Evolutionary conservation across 2,113 vertebrate genomes (phyloP).

Genomic region (Oreochromis aureus): DNA sequence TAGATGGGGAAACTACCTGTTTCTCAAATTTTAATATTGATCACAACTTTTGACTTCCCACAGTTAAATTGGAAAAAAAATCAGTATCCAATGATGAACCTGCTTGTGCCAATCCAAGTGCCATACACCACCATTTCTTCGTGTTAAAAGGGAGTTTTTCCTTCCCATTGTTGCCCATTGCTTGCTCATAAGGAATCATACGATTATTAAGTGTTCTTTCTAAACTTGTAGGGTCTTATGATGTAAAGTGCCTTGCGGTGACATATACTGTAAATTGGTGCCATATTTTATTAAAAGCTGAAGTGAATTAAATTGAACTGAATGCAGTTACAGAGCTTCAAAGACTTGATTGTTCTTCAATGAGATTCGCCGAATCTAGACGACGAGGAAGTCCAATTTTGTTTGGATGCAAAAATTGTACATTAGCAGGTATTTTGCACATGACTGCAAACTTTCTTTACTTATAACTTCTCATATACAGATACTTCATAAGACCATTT

Average conservation of each 20-base stretch:
- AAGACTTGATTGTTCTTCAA: neutral
- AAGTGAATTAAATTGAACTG: accelerated
- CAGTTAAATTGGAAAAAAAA: neutral
- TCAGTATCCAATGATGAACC: accelerated
- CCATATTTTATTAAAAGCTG: neutral
- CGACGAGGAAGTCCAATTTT: neutral
- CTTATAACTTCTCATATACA: neutral
- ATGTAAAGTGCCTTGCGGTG: neutral
- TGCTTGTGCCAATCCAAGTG: neutral
- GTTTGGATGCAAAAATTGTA: accelerated
- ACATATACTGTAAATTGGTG: neutral
- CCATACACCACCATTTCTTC: accelerated
- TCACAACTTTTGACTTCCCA: neutral
- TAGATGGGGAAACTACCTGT: neutral
- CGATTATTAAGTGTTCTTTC: neutral
- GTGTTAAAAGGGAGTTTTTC: neutral
- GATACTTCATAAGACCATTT: neutral
- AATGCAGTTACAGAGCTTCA: neutral
- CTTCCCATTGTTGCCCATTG: neutral
- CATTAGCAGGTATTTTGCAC: neutral
- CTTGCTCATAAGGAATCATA: neutral
- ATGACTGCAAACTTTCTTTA: neutral
- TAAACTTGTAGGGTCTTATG: neutral
- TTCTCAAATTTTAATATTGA: neutral
- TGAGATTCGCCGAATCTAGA: neutral